A percentile compares a stretch with the other conserved stretches of the same genome.
phyloP scores from a whole-genome alignment of 2,113 vertebrate species.

The Rallus limicola region DNA sequence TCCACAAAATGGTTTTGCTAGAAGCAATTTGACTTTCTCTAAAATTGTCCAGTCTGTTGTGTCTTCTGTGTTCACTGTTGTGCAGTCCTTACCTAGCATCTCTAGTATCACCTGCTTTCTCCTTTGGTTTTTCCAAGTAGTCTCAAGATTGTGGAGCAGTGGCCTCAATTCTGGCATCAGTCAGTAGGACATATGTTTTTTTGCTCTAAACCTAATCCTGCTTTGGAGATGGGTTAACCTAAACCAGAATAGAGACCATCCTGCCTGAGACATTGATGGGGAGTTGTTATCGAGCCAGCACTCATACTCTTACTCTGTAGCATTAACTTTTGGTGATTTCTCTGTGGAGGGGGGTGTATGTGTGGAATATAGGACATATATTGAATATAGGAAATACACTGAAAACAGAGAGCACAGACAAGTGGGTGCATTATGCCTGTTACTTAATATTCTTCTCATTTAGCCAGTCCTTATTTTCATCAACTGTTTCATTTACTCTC shows the following conservation, averaged over 20 bases:
- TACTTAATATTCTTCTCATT: not conserved
- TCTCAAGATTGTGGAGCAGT: not conserved
- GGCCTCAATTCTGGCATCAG: not conserved
- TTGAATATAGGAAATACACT: not conserved
- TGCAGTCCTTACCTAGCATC: not conserved
- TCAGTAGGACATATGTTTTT: not conserved
- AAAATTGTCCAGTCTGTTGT: not conserved
- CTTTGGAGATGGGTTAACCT: not conserved
- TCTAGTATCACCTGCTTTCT: not conserved
- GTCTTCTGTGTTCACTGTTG: not conserved
- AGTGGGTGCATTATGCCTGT: not conserved
- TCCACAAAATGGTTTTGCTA: not conserved
- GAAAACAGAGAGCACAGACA: not conserved
- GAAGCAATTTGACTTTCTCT: not conserved
- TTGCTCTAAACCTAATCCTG: not conserved
- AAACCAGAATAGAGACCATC: not conserved
- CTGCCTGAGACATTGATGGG: not conserved
- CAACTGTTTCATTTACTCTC: not conserved
- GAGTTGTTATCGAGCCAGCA: not conserved
- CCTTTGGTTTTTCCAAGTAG: not conserved
- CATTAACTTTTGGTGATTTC: not conserved
- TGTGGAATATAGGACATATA: not conserved
- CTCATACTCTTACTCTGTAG: not conserved
- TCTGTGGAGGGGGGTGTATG: rapidly evolving
- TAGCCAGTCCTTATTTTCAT: not conserved